Conservation (phyloP, 30 jellyfish, hydroid and myxozoan genomes). For the Aurelia coerulea region DNA sequence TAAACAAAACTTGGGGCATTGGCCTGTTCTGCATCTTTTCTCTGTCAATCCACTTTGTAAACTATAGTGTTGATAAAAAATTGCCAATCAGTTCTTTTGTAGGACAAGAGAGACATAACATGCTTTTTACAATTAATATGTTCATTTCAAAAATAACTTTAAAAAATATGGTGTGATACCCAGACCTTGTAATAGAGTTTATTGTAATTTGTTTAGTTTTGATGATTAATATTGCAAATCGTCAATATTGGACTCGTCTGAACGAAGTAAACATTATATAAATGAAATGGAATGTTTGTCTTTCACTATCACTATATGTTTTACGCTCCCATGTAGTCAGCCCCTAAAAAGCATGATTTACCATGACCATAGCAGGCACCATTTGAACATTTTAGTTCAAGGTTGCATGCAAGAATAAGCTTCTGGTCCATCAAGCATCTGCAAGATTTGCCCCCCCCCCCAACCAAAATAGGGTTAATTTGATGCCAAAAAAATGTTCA, state of each 20-base stretch:
- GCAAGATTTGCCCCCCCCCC: no score
- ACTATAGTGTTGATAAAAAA: conserved; percentile 1
- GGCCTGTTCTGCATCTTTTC: conserved; percentile 15
- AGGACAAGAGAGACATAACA: neutral
- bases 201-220: no score
- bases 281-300: neutral
- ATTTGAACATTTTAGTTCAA: no score
- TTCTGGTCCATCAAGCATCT: no score
- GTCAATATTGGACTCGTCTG: neutral
- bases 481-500: no score
- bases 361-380: no score
- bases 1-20: conserved; percentile 6
- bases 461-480: no score
- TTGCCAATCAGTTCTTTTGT: neutral
- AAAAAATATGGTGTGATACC: neutral
- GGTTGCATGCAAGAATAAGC: no score
- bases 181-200: no score
- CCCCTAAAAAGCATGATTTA: neutral
- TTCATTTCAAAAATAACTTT: neutral
- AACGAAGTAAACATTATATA: neutral
- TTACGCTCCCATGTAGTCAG: no score
- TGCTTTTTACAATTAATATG: neutral
- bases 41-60: conserved; percentile 5
- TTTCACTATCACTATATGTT: no score
- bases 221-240: neutral